A percentile compares a stretch with the other conserved stretches of the same genome.
These are phyloP conservation scores for Avahi laniger DNA, from an alignment of 2,797 vertebrate species.

Conservation along the genomic window DNA sequence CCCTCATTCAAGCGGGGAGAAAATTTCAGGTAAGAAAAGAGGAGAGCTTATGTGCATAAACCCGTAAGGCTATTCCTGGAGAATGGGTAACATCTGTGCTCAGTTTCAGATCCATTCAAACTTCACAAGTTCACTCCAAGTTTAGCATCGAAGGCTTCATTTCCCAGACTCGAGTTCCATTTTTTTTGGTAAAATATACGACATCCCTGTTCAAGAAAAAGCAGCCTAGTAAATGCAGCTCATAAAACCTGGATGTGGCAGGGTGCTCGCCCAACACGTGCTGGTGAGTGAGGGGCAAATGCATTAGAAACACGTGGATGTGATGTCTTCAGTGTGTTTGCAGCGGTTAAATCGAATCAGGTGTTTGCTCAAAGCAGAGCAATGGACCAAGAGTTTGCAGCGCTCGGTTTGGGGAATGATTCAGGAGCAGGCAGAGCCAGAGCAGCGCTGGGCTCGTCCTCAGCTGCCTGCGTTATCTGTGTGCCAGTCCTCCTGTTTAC, in stretches of 20 bases:
- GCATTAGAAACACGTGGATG: conserved; percentile 52
- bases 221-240: conserved; percentile 36
- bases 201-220: conserved; percentile 44
- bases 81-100: conserved; percentile 42
- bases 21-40: neutral
- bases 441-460: neutral
- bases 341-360: neutral
- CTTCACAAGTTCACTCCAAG: conserved; percentile 52
- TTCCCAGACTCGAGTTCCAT: conserved; percentile 44
- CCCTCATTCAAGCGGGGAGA: neutral
- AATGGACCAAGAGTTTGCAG: neutral
- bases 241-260: conserved; percentile 19
- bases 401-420: neutral
- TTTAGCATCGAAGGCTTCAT: neutral
- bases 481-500: neutral
- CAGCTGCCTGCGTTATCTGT: neutral
- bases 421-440: neutral
- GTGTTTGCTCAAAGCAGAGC: neutral
- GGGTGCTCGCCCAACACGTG: conserved; percentile 29
- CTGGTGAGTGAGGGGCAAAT: conserved; percentile 43
- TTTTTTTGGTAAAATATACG: conserved; percentile 9
- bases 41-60: neutral
- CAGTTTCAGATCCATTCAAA: neutral
- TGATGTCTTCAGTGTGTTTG: neutral
- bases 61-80: neutral